phyloP scores from a whole-genome alignment of 2,113 vertebrate genomes.

The Shinisaurus crocodilurus region DNA sequence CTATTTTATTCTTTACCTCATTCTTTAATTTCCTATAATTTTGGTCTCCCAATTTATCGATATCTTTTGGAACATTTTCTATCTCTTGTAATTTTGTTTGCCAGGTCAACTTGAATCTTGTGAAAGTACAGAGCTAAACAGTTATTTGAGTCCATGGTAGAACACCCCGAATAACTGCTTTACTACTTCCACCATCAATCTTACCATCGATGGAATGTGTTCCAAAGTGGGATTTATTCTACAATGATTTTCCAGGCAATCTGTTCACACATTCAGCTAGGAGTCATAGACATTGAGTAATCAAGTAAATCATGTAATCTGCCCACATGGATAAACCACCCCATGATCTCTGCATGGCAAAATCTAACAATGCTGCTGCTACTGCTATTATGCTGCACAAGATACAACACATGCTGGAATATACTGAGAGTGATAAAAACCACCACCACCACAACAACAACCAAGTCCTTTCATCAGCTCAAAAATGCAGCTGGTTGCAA shows the following conservation, averaged over 20 bases:
- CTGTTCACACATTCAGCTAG: neutral
- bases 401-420: neutral
- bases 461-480: neutral
- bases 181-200: neutral
- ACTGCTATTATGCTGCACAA: neutral
- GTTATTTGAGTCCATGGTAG: neutral
- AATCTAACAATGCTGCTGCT: neutral
- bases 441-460: neutral
- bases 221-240: neutral
- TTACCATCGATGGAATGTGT: neutral
- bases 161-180: neutral
- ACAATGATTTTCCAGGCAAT: neutral
- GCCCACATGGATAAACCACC: neutral
- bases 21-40: too few relatives aligned
- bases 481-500: slow-evolving; percentile 23
- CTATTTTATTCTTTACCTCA: too few relatives aligned
- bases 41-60: too few relatives aligned
- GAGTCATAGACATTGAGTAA: neutral
- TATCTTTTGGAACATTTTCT: neutral
- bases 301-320: neutral
- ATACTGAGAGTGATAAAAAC: neutral
- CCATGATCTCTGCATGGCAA: neutral
- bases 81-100: neutral
- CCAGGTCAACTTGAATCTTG: neutral
- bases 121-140: neutral